Conservation (phyloP, 2,888 invertebrate species). For the Uropetala carovei region DNA sequence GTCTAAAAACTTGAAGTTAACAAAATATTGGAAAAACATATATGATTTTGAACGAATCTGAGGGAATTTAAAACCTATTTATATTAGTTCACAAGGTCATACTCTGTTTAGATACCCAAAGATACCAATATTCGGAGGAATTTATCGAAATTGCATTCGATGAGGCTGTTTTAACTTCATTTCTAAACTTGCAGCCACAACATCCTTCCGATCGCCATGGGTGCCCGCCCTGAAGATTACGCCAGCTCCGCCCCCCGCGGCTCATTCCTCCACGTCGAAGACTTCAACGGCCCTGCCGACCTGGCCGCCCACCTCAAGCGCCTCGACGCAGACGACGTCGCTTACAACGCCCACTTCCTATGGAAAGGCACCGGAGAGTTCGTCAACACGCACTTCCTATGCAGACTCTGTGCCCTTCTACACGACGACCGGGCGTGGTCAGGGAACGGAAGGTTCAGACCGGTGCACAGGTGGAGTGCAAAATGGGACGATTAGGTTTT, state of each 20-base stretch:
- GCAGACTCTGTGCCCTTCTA: slow-evolving; percentile 90
- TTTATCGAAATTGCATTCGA: too few species aligned
- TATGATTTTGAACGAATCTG: too few species aligned
- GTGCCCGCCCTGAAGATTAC: slow-evolving; percentile 94
- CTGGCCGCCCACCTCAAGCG: slow-evolving; percentile 91
- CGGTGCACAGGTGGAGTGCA: slow-evolving; percentile 26
- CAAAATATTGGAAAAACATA: too few species aligned
- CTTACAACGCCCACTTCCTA: slow-evolving; percentile 96
- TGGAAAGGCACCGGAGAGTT: slow-evolving; percentile 97
- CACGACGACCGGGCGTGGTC: slow-evolving; percentile 79
- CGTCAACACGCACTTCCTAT: slow-evolving; percentile 97
- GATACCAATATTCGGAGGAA: too few species aligned
- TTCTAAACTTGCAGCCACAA: slow-evolving; percentile 79
- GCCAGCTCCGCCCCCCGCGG: slow-evolving; percentile 91
- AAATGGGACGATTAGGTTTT: not conserved
- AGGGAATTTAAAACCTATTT: too few species aligned
- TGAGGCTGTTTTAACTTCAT: too few species aligned
- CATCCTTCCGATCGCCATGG: slow-evolving; percentile 96
- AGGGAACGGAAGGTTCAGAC: slow-evolving; percentile 71
- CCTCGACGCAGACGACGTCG: slow-evolving; percentile 90
- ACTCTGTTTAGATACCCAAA: too few species aligned
- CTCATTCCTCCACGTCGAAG: slow-evolving; percentile 97
- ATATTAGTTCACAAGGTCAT: too few species aligned
- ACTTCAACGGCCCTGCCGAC: slow-evolving; percentile 91
- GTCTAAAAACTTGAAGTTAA: too few species aligned